A percentile compares a stretch with the other conserved stretches of the same genome.
Evolutionary conservation across 1,140 invertebrate genomes (phyloP).

Genomic region (Drosophila rufa): DNA sequence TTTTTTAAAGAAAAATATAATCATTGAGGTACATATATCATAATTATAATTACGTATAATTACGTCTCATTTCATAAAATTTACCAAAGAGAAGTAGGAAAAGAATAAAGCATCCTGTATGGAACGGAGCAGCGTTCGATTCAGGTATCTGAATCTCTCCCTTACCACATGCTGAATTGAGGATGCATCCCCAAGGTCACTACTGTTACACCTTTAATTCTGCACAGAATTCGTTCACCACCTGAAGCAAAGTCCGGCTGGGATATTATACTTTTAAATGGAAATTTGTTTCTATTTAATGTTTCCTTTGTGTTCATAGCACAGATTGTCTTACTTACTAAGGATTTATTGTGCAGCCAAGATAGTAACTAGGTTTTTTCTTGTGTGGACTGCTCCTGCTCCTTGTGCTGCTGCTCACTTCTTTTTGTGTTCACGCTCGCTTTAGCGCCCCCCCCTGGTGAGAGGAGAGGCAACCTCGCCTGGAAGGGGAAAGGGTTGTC

Average conservation of each 20-base stretch:
- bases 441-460: constrained; percentile 39
- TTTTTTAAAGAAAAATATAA: not conserved
- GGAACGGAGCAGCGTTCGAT: too few relatives aligned
- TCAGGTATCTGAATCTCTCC: too few relatives aligned
- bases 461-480: not conserved
- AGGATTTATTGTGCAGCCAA: not conserved
- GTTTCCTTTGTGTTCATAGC: not conserved
- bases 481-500: constrained; percentile 4
- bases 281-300: not conserved
- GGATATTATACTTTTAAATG: not conserved
- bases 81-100: too few relatives aligned
- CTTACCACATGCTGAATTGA: too few relatives aligned
- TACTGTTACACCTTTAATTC: too few relatives aligned
- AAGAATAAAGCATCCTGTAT: too few relatives aligned
- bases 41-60: too few relatives aligned
- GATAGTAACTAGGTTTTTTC: constrained; percentile 5
- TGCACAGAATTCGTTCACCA: too few relatives aligned
- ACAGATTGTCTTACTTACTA: not conserved
- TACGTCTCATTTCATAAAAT: too few relatives aligned
- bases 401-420: constrained; percentile 65
- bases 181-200: too few relatives aligned
- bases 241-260: too few relatives aligned
- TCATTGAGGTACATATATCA: too few relatives aligned
- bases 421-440: constrained; percentile 69
- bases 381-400: constrained; percentile 12